Evolutionary conservation across 2,888 invertebrate genomes (phyloP).

Genomic region (Papilio protenor): DNA sequence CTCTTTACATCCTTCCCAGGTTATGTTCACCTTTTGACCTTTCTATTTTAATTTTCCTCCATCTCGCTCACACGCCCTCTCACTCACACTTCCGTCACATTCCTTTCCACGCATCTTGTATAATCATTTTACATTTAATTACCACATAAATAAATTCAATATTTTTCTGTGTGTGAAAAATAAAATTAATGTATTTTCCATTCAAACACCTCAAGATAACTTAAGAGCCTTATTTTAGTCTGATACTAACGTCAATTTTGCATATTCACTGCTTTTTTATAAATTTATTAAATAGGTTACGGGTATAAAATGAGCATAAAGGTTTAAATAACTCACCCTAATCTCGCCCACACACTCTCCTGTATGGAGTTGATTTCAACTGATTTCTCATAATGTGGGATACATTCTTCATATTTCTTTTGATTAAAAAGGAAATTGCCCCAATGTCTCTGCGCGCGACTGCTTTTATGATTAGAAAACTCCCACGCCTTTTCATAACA

Average conservation of each 20-base stretch:
- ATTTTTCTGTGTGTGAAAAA: too few relatives aligned
- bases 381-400: slow-evolving; percentile 92
- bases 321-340: slow-evolving; percentile 83
- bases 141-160: too few relatives aligned
- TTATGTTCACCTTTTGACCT: too few relatives aligned
- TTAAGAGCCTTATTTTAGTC: too few relatives aligned
- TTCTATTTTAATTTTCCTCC: too few relatives aligned
- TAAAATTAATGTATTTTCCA: too few relatives aligned
- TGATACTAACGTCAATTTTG: not conserved
- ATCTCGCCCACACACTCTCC: slow-evolving; percentile 92
- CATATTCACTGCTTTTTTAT: not conserved
- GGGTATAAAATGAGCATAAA: not conserved
- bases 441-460: slow-evolving; percentile 95
- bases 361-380: slow-evolving; percentile 95
- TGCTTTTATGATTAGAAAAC: slow-evolving; percentile 91
- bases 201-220: too few relatives aligned
- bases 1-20: too few relatives aligned
- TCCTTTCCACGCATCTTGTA: too few relatives aligned
- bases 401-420: slow-evolving; percentile 90
- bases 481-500: slow-evolving; percentile 97
- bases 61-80: too few relatives aligned
- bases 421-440: slow-evolving; percentile 90
- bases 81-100: too few relatives aligned
- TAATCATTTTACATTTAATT: too few relatives aligned
- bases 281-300: not conserved